phyloP scores from a whole-genome alignment of 2,113 vertebrate genomes.

The Ahaetulla prasina region DNA sequence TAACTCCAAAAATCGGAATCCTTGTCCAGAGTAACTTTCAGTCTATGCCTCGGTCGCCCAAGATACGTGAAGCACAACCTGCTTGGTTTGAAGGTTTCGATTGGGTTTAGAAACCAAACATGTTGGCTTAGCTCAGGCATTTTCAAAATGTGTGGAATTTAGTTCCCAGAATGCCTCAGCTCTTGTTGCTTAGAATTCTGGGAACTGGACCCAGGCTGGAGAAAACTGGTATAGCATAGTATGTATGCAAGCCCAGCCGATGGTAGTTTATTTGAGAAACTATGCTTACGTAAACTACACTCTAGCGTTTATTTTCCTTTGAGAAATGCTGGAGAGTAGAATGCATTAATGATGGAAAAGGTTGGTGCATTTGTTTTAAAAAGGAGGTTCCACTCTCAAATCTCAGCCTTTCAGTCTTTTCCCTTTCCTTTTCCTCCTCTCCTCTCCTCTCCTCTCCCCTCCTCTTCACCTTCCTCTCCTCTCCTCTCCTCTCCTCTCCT shows the following conservation, averaged over 20 bases:
- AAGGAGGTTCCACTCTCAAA: not conserved
- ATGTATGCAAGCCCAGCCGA: not conserved
- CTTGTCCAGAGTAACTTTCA: not conserved
- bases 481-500: no score
- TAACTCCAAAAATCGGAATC: not conserved
- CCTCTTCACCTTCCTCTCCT: fast-evolving
- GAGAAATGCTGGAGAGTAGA: no score
- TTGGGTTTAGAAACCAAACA: not conserved
- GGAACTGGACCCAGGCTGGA: not conserved
- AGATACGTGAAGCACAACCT: not conserved
- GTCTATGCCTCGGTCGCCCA: not conserved
- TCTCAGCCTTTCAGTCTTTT: not conserved
- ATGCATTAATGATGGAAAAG: not conserved
- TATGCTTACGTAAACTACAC: no score
- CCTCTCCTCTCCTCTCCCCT: no score
- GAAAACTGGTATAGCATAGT: not conserved
- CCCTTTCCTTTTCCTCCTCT: no score
- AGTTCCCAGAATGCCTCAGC: not conserved
- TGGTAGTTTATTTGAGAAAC: no score
- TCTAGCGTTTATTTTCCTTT: no score
- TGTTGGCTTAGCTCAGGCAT: not conserved
- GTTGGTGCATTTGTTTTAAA: not conserved
- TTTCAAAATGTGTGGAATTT: not conserved
- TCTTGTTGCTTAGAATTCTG: not conserved
- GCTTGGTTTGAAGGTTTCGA: not conserved